Base-by-base conservation (phyloP, 2,797 vertebrate species). In the Margarornis squamiger region DNA sequence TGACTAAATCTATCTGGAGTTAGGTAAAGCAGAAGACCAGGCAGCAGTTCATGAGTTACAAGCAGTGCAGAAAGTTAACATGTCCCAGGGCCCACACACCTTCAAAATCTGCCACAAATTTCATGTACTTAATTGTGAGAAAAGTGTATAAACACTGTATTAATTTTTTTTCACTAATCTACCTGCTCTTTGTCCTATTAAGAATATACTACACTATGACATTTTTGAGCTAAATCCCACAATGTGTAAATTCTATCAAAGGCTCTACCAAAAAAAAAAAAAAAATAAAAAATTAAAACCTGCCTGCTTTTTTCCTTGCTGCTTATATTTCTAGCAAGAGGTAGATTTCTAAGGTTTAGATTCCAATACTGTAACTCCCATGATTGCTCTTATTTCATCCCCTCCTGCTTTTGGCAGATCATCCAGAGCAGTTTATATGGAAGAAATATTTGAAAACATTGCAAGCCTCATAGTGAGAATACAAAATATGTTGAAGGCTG, bases 381-480 rank as follows among this genome's bases (percentile, higher is more conserved):
- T 12, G 2, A 41, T 41, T 87, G 12, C 23, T 93, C 10, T 59
- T 54, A 73, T 75, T 81, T 78, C 38, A 75, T 68, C 27, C 9
- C 14, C 26, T 34, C 2, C 7, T 72, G 23, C 12, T 84, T 66
- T 63, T 66, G 45, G n/a, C 38, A 81, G 21, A 72, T 34, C 52
- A 52, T 43, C 23, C 11, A 8, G 20, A 77, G 5, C 26, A 46
- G 6, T 86, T 91, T 68, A 41, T 29, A 63, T 41, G 30, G 36
- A 76, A 68, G 39, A 86, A 66, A 55, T 66, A 59, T 34, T 59
- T 30, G 12, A 78, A 87, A 91, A 10, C 32, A 30, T 48, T 66
- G 4, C 0, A 1, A 76, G 6, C 3, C 26, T 76, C 18, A 12
- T 1, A 24, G 18, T 20, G 6, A 84, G 13, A 79, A 36, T 43